Evolutionary conservation across 2,888 invertebrate species (phyloP).

Genomic region (Synergus gifuensis): DNA sequence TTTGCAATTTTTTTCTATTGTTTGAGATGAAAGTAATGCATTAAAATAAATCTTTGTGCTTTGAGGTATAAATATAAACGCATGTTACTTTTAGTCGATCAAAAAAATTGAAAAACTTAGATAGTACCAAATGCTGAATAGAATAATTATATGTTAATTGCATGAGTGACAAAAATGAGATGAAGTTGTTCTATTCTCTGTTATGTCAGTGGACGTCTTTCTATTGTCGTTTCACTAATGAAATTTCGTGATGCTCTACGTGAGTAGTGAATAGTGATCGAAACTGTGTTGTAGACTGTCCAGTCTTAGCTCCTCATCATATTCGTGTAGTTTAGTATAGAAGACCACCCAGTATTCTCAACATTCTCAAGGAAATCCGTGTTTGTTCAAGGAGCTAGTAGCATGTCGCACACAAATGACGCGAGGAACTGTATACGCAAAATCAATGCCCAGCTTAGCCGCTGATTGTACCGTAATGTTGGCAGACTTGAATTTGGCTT

Average conservation of each 20-base stretch:
- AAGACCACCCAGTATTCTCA: slow-evolving; percentile 41
- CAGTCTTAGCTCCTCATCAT: slow-evolving; percentile 18
- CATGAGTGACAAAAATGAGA: background rate
- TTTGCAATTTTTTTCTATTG: too few species aligned
- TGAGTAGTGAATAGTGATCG: slow-evolving; percentile 4
- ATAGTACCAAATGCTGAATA: background rate
- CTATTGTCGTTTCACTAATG: background rate
- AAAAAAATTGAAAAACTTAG: too few species aligned
- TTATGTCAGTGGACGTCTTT: background rate
- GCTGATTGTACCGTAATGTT: slow-evolving; percentile 66
- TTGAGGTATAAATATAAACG: too few species aligned
- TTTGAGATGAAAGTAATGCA: too few species aligned
- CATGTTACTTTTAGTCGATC: too few species aligned
- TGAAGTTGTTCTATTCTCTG: background rate
- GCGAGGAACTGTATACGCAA: slow-evolving; percentile 67
- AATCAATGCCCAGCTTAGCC: slow-evolving; percentile 73
- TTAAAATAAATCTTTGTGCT: too few species aligned
- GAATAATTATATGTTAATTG: background rate
- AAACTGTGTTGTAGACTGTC: slow-evolving; percentile 29
- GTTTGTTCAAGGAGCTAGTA: slow-evolving; percentile 60
- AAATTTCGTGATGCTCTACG: background rate
- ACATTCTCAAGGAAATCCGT: slow-evolving; percentile 55
- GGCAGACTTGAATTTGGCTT: slow-evolving; percentile 47
- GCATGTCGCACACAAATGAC: slow-evolving; percentile 67
- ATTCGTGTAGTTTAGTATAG: slow-evolving; percentile 2